phyloP scores from a whole-genome alignment of 2,888 invertebrate genomes.

The Drosophila quasianomalipes region DNA sequence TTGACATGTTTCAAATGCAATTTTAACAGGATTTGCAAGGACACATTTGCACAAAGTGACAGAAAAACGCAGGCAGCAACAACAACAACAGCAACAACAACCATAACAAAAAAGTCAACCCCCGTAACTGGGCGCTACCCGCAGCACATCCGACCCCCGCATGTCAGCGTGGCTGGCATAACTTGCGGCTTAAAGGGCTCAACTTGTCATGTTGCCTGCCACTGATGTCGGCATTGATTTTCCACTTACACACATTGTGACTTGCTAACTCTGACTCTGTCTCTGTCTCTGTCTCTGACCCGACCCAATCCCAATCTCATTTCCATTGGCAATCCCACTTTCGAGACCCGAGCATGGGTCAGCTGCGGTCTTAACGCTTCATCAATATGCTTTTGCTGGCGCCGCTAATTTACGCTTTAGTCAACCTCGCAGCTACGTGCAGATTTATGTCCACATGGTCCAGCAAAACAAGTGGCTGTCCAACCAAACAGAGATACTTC shows the following conservation, averaged over 20 bases:
- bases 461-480: constrained; percentile 54
- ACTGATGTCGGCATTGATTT: constrained; percentile 76
- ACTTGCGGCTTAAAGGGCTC: constrained; percentile 83
- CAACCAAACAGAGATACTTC: constrained; percentile 15
- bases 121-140: constrained; percentile 35
- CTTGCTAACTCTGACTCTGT: constrained; percentile 2
- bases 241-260: constrained; percentile 51
- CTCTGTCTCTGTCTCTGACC: constrained; percentile 22
- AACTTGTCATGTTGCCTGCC: constrained; percentile 82
- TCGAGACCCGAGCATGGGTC: constrained; percentile 34
- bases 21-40: constrained; percentile 81
- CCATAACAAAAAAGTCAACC: constrained; percentile 62
- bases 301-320: constrained; percentile 22
- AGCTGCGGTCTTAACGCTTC: constrained; percentile 72
- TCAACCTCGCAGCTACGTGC: constrained; percentile 69
- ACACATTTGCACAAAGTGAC: constrained; percentile 80
- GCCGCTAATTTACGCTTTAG: constrained; percentile 73
- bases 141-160: constrained; percentile 9
- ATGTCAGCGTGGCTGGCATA: constrained; percentile 73
- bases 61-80: constrained; percentile 73
- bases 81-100: constrained; percentile 30
- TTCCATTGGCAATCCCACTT: constrained; percentile 21
- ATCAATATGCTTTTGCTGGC: constrained; percentile 76
- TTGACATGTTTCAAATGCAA: constrained; percentile 81
- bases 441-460: constrained; percentile 61